These are phyloP conservation scores for Atopsyche davidsoni DNA, from an alignment of 1,140 invertebrate genomes.

Conservation along the genomic window DNA sequence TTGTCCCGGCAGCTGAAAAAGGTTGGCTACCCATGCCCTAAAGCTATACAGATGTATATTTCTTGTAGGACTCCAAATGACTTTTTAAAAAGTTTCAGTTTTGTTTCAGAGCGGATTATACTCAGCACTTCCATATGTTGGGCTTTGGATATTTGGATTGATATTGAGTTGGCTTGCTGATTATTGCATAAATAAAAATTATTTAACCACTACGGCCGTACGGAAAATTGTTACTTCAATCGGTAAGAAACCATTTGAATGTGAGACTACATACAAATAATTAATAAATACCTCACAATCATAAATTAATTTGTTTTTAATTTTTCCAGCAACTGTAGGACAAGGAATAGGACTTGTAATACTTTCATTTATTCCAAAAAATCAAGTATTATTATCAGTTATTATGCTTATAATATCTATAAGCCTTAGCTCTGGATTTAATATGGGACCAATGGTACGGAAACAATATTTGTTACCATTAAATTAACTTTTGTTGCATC, in stretches of 20 bases:
- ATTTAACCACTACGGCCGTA: constrained; percentile 49
- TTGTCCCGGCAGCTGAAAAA: too few relatives aligned
- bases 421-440: constrained; percentile 48
- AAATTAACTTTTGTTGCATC: too few relatives aligned
- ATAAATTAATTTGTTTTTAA: constrained; percentile 5
- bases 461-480: too few relatives aligned
- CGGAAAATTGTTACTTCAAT: constrained; percentile 62
- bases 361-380: constrained; percentile 8
- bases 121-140: constrained; percentile 57
- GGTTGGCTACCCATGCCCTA: too few relatives aligned
- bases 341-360: constrained; percentile 11
- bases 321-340: constrained; percentile 1
- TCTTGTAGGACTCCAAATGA: too few relatives aligned
- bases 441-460: constrained; percentile 35
- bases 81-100: too few relatives aligned
- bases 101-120: constrained; percentile 52
- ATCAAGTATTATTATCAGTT: constrained; percentile 8
- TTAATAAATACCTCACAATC: too few relatives aligned
- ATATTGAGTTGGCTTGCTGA: constrained; percentile 55
- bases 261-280: too few relatives aligned
- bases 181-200: constrained; percentile 50
- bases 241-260: constrained; percentile 40
- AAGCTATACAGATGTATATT: too few relatives aligned
- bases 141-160: constrained; percentile 58
- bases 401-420: constrained; percentile 6